Percentiles rank a stretch among this genome's conserved stretches.
phyloP scores from a whole-genome alignment of 2,888 invertebrate species.

The Macaria liturata region DNA sequence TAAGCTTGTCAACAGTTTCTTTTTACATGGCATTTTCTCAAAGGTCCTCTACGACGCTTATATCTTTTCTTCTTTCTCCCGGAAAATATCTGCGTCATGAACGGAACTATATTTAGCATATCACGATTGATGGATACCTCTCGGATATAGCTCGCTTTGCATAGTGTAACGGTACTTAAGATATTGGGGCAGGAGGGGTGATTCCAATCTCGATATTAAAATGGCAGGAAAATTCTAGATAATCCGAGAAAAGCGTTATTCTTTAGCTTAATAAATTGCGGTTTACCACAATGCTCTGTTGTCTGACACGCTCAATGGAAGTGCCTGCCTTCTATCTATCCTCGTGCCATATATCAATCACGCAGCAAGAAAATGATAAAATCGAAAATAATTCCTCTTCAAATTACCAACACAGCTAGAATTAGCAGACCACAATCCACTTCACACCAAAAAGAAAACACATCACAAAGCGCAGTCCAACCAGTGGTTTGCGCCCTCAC shows the following conservation, averaged over 20 bases:
- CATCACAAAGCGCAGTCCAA: too few species aligned
- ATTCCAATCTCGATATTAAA: constrained; percentile 15
- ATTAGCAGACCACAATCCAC: too few species aligned
- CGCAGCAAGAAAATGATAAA: too few species aligned
- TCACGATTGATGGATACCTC: constrained; percentile 10
- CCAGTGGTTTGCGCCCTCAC: neutral
- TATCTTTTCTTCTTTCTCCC: neutral
- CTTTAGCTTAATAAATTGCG: too few species aligned
- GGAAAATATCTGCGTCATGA: constrained; percentile 8
- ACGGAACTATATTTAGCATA: constrained; percentile 9
- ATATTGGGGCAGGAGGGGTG: constrained; percentile 6
- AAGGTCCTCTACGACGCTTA: constrained; percentile 5
- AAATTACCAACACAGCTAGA: too few species aligned
- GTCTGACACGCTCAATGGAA: too few species aligned
- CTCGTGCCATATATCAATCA: too few species aligned
- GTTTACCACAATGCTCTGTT: too few species aligned
- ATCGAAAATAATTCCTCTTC: too few species aligned
- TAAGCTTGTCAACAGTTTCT: constrained; percentile 16
- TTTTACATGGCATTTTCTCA: constrained; percentile 16
- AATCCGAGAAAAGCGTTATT: too few species aligned
- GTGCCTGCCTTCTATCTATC: too few species aligned
- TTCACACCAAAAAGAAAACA: too few species aligned
- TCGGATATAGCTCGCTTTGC: constrained; percentile 12
- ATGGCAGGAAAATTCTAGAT: neutral
- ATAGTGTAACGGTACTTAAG: constrained; percentile 15